Evolutionary conservation across 2,113 vertebrate genomes (phyloP), one percentile per base, ranked within the genome.

Genomic region (Tragulus kanchil): DNA sequence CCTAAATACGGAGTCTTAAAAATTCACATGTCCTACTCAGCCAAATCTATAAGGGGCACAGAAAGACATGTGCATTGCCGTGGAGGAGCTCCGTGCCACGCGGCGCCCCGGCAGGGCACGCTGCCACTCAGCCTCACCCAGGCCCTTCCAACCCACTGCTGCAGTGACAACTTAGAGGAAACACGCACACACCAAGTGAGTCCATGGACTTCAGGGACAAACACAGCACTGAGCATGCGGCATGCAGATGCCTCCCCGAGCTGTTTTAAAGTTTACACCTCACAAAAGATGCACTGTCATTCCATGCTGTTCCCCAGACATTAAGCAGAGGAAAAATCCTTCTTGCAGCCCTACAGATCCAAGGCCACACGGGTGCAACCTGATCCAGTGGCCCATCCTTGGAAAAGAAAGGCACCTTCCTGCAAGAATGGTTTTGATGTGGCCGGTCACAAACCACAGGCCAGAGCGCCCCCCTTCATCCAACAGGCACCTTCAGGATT

Each of bases 1-100:
- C 92, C 97, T 90, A 96, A 94, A 95, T 65, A 58, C 6, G 85
- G 90, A 94, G 85, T 71, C 86, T 50, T 86, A 62, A 75, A 85
- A 73, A 92, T n/a, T 23, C 93, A 71, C 79, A 59, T 54, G 77
- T 36, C 90, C 84, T 75, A 67, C 88, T 90, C 81, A 36, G 85
- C 52, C 90, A 94, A 87, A 81, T 54, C 95, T 90, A 45, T 36
- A 65, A 2, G 28, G 15, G 8, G 90, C 87, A 79, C 73, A 77
- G 59, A 89, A 81, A 93, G 7, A 50, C 36, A 31, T 3, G 64
- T 13, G 52, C 8, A 3, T 3, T 1, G 7, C 3, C 26, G 81
- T 61, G 94, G 89, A 56, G 54, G n/a, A 56, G 90, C 50, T 56
- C 21, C 9, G 26, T 7, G 14, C 48, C 48, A 48, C 54, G 36